Percentiles rank a stretch among this genome's conserved stretches.
phyloP scores from a whole-genome alignment of 2,113 vertebrate species.

The Ciconia stormi region DNA sequence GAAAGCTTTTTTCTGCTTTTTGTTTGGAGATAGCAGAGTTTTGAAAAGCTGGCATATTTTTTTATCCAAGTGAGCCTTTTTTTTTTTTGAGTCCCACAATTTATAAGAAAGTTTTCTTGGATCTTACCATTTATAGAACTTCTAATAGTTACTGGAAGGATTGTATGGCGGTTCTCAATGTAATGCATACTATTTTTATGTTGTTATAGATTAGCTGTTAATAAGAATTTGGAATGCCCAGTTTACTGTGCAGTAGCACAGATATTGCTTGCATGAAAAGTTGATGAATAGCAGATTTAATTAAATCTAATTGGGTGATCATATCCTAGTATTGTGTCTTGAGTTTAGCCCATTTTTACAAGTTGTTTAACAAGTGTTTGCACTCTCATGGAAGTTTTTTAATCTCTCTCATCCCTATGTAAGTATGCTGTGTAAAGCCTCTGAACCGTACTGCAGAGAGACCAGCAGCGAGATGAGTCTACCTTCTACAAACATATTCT shows the following conservation, averaged over 20 bases:
- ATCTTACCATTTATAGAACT: not conserved
- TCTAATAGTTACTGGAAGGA: not conserved
- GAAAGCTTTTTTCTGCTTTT: not conserved
- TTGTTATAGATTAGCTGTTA: not conserved
- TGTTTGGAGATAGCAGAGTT: not conserved
- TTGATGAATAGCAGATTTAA: not conserved
- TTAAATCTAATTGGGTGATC: not conserved
- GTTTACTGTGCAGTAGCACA: not conserved
- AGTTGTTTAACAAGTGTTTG: not conserved
- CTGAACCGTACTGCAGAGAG: not conserved
- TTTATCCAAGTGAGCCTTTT: not conserved
- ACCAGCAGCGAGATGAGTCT: not conserved
- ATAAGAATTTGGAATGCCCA: not conserved
- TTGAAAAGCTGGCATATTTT: not conserved
- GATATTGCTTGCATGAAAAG: not conserved
- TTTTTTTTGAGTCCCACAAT: not conserved
- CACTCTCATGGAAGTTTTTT: not conserved
- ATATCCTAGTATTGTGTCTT: not conserved
- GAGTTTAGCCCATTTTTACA: not conserved
- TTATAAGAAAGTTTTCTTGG: not conserved
- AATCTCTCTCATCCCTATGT: not conserved
- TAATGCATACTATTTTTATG: not conserved
- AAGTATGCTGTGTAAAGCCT: rapidly evolving
- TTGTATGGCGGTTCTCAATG: not conserved
- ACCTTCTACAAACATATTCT: not conserved